Evolutionary conservation across 35 echinoderm and acorn worm genomes (phyloP).

Genomic region (Acanthaster planci): DNA sequence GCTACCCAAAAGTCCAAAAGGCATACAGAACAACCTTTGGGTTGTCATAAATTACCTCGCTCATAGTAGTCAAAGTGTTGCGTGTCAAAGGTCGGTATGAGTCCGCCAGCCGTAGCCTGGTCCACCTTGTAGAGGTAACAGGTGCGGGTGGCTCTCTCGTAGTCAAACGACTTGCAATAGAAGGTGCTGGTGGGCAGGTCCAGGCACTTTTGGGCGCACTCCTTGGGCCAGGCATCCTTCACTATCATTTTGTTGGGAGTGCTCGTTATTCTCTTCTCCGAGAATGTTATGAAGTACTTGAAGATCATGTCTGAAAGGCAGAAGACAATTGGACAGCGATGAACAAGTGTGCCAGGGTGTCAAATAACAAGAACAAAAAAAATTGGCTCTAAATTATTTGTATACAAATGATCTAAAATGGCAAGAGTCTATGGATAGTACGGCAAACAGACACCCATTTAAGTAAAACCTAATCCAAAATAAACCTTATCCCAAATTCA

Average conservation of each 20-base stretch:
- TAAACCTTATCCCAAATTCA: no score
- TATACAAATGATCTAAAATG: no score
- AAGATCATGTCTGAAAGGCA: not conserved
- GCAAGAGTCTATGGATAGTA: no score
- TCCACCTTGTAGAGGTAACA: conserved; percentile 32
- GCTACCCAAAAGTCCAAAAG: no score
- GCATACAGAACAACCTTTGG: no score
- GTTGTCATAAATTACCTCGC: conserved; percentile 21
- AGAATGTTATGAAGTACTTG: conserved; percentile 1
- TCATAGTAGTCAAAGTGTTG: conserved; percentile 41
- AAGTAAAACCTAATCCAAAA: no score
- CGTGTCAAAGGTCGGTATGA: conserved; percentile 16
- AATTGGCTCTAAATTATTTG: no score
- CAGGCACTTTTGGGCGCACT: conserved; percentile 35
- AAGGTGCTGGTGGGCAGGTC: conserved; percentile 15
- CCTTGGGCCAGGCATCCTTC: conserved; percentile 19
- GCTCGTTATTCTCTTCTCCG: not conserved
- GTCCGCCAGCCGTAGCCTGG: not conserved
- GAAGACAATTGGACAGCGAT: no score
- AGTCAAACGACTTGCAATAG: conserved; percentile 45
- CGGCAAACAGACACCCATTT: no score
- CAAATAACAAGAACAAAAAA: no score
- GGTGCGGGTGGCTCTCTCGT: not conserved
- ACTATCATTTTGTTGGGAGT: not conserved
- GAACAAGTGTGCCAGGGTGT: no score